These are phyloP conservation scores for Australoheros facetus DNA, from an alignment of 2,797 vertebrate genomes.

Conservation along the genomic window DNA sequence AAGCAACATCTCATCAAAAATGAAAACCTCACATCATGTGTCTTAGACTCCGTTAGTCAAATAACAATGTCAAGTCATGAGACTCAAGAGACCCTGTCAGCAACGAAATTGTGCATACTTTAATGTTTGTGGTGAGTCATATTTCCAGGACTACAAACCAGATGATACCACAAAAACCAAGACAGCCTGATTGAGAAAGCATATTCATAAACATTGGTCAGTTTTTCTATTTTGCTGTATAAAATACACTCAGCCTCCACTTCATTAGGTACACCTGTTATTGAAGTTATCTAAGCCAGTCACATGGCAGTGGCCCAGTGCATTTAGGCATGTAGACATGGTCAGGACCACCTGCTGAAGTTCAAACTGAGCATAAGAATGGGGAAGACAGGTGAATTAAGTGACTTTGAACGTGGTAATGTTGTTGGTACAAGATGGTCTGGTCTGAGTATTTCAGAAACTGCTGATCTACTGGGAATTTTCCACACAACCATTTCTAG, in stretches of 20 bases:
- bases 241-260: not conserved
- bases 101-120: not conserved
- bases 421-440: too few relatives aligned
- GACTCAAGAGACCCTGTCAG: constrained; percentile 5
- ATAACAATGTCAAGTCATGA: constrained; percentile 1
- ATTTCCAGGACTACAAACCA: not conserved
- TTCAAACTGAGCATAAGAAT: not conserved
- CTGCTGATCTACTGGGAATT: too few relatives aligned
- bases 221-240: not conserved
- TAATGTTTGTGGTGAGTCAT: not conserved
- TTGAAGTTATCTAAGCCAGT: not conserved
- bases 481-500: not conserved
- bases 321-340: not conserved
- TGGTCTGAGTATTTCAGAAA: too few relatives aligned
- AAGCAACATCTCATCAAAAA: constrained; percentile 16
- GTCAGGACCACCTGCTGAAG: not conserved
- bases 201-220: not conserved
- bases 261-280: not conserved
- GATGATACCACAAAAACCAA: not conserved
- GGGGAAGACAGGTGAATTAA: not conserved
- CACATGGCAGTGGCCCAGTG: not conserved
- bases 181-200: not conserved
- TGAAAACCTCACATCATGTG: constrained; percentile 21
- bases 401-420: not conserved
- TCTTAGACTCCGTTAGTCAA: constrained; percentile 30